Base-by-base conservation (phyloP, 2,888 invertebrate species). In the Dinocampus coccinellae region DNA sequence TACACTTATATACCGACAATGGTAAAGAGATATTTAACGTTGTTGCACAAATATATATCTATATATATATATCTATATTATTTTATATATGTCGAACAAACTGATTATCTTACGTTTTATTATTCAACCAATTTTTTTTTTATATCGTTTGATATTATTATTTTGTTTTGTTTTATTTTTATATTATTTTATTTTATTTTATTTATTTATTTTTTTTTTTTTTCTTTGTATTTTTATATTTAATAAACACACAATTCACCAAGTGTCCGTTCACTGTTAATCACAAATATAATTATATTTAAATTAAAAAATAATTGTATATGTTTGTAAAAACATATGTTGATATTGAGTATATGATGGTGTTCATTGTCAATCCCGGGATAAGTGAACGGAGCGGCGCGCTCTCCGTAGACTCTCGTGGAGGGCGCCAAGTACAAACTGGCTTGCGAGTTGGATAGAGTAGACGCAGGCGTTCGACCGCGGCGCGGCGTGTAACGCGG, bases 401-500 rank as follows among this genome's bases (percentile, higher is more conserved):
- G 52, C 29, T 57, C 67, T 58, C 58, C 58, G 63, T 63, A 58
- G 58, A 70, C 70, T 70, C 53, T 52, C 70, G 70, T 70, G 65
- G 26, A 73, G 75, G 73, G 75, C 80, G 83, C 81, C 82, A 81
- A 83, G 82, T 83, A 83, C 79, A 78, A 84, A 84, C 85, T 84
- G 84, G 78, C 82, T 81, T 77, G 80, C 29, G 55, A 66, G 53
- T 71, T 66, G 61, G 62, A 62, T 53, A 70, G 58, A 65, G 70
- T 62, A 69, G 65, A 67, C 69, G 79, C 76, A 78, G 79, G 80
- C 79, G 79, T 79, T 79, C 78, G 86, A 84, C 85, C 87, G 84
- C 84, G 82, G 83, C 84, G 85, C 83, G 84, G 80, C 76, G 81
- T 81, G 80, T 80, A 81, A 82, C 78, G 80, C 80, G 80, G 79